These are phyloP conservation scores for Isoperla grammatica DNA, from an alignment of 2,888 invertebrate genomes.

Conservation along the genomic window DNA sequence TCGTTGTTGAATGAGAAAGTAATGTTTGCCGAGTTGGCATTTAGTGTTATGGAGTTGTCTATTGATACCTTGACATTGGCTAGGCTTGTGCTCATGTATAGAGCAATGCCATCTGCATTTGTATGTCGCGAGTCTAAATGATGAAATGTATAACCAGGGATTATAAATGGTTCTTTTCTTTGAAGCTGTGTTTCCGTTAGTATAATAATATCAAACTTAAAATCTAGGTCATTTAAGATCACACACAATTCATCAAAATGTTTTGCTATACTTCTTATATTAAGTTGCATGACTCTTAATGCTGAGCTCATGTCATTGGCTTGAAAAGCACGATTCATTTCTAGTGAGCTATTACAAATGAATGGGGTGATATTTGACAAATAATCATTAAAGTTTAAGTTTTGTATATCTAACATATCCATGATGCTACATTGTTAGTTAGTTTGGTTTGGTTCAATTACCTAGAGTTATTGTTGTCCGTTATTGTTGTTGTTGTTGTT, in stretches of 20 bases:
- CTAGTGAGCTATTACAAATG: too few species aligned
- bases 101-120: neutral
- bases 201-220: slow-evolving; percentile 1
- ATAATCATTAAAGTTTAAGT: too few species aligned
- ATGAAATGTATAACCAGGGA: neutral
- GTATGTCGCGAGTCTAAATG: neutral
- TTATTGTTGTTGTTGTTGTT: too few species aligned
- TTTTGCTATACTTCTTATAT: neutral
- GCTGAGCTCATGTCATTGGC: too few species aligned
- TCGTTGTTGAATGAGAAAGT: neutral
- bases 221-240: neutral
- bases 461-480: too few species aligned
- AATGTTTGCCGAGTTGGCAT: neutral
- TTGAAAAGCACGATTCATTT: too few species aligned
- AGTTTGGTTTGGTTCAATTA: too few species aligned
- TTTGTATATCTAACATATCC: too few species aligned
- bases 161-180: neutral
- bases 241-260: slow-evolving; percentile 8
- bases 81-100: neutral
- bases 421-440: too few species aligned
- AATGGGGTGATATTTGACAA: too few species aligned
- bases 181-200: slow-evolving; percentile 2
- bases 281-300: neutral
- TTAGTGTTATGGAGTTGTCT: neutral
- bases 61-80: neutral